A percentile compares a stretch with the other conserved stretches of the same genome.
Conservation (phyloP, 2,113 vertebrate species). For the Campylomormyrus numenius region DNA sequence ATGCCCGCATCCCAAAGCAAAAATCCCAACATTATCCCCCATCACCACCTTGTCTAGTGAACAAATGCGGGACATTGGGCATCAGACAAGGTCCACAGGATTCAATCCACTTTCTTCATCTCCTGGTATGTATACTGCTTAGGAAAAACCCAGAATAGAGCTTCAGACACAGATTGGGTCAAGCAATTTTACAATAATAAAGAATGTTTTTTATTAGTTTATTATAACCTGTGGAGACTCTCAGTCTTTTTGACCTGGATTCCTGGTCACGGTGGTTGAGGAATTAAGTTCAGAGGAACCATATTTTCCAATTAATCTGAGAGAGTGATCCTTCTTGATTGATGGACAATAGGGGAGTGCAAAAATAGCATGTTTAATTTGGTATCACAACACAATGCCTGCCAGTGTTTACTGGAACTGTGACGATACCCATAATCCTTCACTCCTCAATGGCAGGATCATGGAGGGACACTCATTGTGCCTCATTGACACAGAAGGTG, state of each 20-base stretch:
- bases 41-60: neutral
- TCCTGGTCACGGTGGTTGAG: neutral
- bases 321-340: neutral
- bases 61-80: neutral
- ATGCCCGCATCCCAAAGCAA: neutral
- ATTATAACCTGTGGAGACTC: neutral
- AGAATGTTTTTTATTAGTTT: neutral
- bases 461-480: neutral
- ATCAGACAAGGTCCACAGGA: neutral
- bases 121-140: neutral
- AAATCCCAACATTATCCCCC: neutral
- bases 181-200: neutral
- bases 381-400: neutral
- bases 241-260: neutral
- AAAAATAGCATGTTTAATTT: slow-evolving; percentile 4
- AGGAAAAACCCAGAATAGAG: neutral
- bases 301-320: neutral
- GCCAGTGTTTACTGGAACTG: slow-evolving; percentile 8
- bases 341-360: neutral
- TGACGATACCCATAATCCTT: neutral
- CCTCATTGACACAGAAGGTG: neutral
- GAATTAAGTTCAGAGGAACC: neutral
- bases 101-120: neutral
- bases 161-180: neutral
- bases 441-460: neutral